These are phyloP conservation scores for Digitonthophagus gazella DNA, from an alignment of 2,888 invertebrate genomes.

Conservation along the genomic window DNA sequence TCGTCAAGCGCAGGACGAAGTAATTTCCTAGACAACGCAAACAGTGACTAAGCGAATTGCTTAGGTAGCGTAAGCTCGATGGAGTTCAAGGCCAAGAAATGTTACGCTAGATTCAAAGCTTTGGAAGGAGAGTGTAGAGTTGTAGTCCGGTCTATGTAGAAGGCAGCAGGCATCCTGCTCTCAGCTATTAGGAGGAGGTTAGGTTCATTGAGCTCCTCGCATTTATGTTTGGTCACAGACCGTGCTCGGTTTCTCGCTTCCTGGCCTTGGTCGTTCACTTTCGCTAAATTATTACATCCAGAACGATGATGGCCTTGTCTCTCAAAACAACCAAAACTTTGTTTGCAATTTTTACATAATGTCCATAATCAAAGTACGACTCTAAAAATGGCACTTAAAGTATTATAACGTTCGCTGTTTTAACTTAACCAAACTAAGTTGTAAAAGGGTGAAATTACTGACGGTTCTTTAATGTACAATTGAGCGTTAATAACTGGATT, in stretches of 20 bases:
- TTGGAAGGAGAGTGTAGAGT: not conserved
- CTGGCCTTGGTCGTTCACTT: slow-evolving; percentile 13
- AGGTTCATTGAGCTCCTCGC: slow-evolving; percentile 10
- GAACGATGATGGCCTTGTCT: not conserved
- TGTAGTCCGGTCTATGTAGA: not conserved
- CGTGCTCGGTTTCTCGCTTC: slow-evolving; percentile 7
- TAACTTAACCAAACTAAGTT: too few relatives aligned
- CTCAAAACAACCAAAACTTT: not conserved
- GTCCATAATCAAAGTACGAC: too few relatives aligned
- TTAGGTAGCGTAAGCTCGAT: not conserved
- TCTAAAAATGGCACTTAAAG: too few relatives aligned
- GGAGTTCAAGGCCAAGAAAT: not conserved
- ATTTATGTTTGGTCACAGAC: slow-evolving; percentile 7
- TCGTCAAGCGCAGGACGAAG: not conserved
- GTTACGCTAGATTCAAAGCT: not conserved
- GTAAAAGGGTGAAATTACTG: too few relatives aligned
- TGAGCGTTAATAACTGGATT: slow-evolving; percentile 1
- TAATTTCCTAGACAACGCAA: not conserved
- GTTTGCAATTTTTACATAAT: not conserved
- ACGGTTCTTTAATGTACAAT: not conserved
- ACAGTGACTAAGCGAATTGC: slow-evolving; percentile 9
- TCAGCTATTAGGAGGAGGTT: slow-evolving; percentile 1
- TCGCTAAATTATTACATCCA: slow-evolving; percentile 9
- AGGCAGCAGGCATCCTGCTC: not conserved
- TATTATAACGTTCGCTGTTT: too few relatives aligned